Conservation (phyloP, 2,888 invertebrate species). For the Nyleta sp. region DNA sequence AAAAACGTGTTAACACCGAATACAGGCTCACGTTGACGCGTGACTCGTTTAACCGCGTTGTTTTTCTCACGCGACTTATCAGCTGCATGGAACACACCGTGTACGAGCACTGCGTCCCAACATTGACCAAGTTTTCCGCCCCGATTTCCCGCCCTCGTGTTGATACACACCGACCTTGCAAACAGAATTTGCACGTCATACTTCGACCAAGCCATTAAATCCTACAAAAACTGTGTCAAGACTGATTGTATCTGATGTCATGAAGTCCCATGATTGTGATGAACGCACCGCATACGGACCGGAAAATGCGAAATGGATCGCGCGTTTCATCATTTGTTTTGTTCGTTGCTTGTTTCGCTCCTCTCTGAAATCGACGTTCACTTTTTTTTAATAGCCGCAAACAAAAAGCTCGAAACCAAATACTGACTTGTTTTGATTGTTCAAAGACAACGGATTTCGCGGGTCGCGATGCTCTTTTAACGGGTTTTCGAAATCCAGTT, state of each 20-base stretch:
- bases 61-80: slow-evolving; percentile 38
- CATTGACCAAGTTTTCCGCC: slow-evolving; percentile 53
- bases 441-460: no score
- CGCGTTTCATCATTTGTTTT: not conserved
- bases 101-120: slow-evolving; percentile 39
- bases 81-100: slow-evolving; percentile 53
- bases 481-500: no score
- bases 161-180: slow-evolving; percentile 42
- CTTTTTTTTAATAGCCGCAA: slow-evolving; percentile 14
- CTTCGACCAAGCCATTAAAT: slow-evolving; percentile 57
- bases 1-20: no score
- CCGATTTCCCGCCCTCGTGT: slow-evolving; percentile 17
- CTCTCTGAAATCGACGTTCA: not conserved
- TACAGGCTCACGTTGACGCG: slow-evolving; percentile 20
- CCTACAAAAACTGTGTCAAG: slow-evolving; percentile 51
- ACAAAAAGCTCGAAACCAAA: not conserved
- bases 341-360: not conserved
- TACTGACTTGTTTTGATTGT: no score
- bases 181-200: slow-evolving; percentile 59
- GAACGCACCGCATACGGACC: slow-evolving; percentile 30
- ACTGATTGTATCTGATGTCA: slow-evolving; percentile 59
- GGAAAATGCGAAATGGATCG: slow-evolving; percentile 16
- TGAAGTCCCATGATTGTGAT: slow-evolving; percentile 55
- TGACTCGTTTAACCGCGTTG: slow-evolving; percentile 16
- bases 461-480: no score